These are phyloP conservation scores for Metacarcinus magister DNA, from an alignment of 2,888 invertebrate species.

Conservation along the genomic window DNA sequence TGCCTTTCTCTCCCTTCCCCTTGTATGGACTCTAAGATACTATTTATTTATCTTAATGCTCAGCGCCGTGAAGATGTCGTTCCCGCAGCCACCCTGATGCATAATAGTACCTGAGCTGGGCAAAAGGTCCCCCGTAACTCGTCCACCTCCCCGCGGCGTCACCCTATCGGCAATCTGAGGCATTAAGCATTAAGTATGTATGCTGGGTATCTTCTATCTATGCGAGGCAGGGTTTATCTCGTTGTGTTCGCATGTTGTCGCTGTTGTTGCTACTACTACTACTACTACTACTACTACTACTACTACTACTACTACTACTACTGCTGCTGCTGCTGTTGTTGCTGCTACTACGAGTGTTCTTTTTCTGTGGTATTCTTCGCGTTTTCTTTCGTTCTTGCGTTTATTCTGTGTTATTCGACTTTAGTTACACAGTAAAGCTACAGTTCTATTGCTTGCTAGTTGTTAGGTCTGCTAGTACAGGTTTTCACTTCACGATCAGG, in stretches of 20 bases:
- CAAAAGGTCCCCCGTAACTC: background rate
- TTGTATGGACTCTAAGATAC: background rate
- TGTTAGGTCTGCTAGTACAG: no score
- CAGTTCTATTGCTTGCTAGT: no score
- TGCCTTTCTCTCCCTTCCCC: background rate
- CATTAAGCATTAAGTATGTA: background rate
- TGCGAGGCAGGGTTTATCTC: background rate
- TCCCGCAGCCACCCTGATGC: background rate
- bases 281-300: background rate
- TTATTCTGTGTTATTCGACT: background rate
- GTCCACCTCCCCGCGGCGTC: background rate
- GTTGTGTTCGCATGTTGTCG: background rate
- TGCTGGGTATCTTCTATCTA: background rate
- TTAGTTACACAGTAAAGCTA: background rate
- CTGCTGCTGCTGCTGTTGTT: background rate
- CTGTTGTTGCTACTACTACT: background rate
- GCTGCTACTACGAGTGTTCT: background rate
- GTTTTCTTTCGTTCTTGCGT: background rate
- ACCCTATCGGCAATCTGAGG: background rate
- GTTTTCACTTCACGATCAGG: no score
- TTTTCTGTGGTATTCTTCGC: background rate
- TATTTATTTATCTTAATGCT: background rate
- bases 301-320: background rate
- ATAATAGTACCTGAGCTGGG: background rate
- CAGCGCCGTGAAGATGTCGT: background rate